phyloP scores from a whole-genome alignment of 2,797 vertebrate species.

The Rhynchotus rufescens region DNA sequence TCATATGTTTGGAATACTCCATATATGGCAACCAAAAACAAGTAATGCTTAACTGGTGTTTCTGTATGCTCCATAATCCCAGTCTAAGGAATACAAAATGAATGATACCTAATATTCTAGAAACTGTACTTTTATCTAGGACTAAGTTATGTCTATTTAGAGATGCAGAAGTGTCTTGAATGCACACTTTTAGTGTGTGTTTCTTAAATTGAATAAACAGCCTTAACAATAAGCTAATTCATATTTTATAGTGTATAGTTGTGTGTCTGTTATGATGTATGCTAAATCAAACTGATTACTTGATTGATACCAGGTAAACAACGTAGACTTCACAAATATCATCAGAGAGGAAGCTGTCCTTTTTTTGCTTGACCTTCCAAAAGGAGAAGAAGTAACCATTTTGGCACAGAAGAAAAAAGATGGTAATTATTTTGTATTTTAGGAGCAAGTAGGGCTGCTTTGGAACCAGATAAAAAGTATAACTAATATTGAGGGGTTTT shows the following conservation, averaged over 20 bases:
- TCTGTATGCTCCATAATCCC: not conserved
- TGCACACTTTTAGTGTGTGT: not conserved
- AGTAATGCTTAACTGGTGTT: not conserved
- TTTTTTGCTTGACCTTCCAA: conserved; percentile 95
- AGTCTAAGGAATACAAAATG: not conserved
- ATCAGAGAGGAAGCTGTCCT: conserved; percentile 97
- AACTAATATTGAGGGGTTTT: not conserved
- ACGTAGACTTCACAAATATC: conserved; percentile 98
- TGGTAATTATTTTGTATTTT: conserved; percentile 79
- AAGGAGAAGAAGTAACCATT: conserved; percentile 97
- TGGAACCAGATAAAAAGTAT: not conserved
- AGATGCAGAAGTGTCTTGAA: not conserved
- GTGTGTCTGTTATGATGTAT: not conserved
- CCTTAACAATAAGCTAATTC: not conserved
- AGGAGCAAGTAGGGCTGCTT: not conserved
- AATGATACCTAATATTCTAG: not conserved
- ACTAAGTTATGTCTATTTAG: not conserved
- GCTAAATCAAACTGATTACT: conserved; percentile 28
- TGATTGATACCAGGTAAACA: conserved; percentile 87
- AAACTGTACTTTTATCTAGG: not conserved
- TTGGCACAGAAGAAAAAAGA: conserved; percentile 98
- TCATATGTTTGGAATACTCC: too few species aligned
- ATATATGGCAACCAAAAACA: not conserved
- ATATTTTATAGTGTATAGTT: not conserved
- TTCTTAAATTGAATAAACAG: not conserved